Evolutionary conservation across 2,113 vertebrate genomes (phyloP), one percentile per base, ranked within the genome.

Genomic region (Pterophyllum scalare): DNA sequence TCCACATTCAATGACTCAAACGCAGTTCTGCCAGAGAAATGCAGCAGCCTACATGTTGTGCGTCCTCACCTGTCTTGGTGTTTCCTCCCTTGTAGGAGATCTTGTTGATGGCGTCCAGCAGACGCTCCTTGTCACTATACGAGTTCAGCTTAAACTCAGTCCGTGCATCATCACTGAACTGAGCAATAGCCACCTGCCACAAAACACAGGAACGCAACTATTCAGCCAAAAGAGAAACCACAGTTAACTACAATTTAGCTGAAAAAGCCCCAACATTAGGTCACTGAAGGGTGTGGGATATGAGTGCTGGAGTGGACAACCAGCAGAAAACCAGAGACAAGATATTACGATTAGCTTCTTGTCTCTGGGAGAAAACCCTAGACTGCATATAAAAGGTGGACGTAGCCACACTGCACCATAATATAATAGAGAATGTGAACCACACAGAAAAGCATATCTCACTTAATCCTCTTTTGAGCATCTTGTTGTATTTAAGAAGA

Each of bases 51-150:
- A 13, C 40, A 15, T 2, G 49, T 19, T 56, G 57, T 0, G 57
- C n/a, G 6, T 17, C n/a, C 88, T 76, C 88, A 96, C 98, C 98
- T 94, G 98, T 99, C 96, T 98, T 99, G 62, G 98, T 99, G 91
- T 99, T 99, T 84, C 98, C 98, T 88, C 98, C 98, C 96, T 99
- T 99, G 94, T 99, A 99, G 28, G 96, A 92, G 93, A 99, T 98
- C 72, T 54, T 94, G 86, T 97, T 97, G 93, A 99, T 97, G 67
- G 97, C 98, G 11, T 98, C 96, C 84, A 99, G 96, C 82, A 99
- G 96, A 11, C 91, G 96, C 88, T 98, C 97, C 83, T 99, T 99
- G 85, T 96, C 92, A 64, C 86, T 94, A 87, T 98, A 97, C 0
- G 97, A 94, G 90, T 97, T 96, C 56, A 99, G 93, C 75, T 96